Base-by-base conservation (phyloP, 2,797 vertebrate species). In the Chaetodon trifasciatus region DNA sequence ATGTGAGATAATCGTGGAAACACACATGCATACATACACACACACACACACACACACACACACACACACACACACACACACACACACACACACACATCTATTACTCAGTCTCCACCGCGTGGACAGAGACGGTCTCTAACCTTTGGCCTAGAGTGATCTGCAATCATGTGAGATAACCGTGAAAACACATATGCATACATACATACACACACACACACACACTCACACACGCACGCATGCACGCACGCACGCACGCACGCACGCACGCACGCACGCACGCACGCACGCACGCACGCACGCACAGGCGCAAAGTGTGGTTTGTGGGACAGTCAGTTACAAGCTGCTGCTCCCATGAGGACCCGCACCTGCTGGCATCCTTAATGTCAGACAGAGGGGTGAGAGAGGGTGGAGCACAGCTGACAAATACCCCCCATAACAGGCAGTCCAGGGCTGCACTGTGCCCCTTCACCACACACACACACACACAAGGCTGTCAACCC, bases 351-450 rank as follows among this genome's bases (percentile, higher is more conserved):
- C 76, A 84, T 47, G 85, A 88, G 75, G 86, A 84, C 68, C 88
- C 84, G 92, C 95, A 96, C 95, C 96, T 96, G 96, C 93, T 94
- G 93, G 79, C 90, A 93, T 93, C 88, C 90, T 94, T 95, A 93
- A 94, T 70, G 82, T 89, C 79, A 89, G 70, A 88, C 80, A 76
- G 90, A 65, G 49, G 60, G 68, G 56, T 50, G 74, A 44, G 56
- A 61, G 56, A 32, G 64, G 63, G 81, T 40, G 78, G 79, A 78
- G 81, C 90, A 91, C 95, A 95, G 95, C 94, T 96, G 94, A 94
- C 92, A 92, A 91, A 93, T 90, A 83, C 78, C 84, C 83, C 66
- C 83, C 82, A 89, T 86, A 82, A 82, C 81, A 88, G 74, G 61
- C 73, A 73, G 70, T 76, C 82, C 66, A 74, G 49, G 69, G 74